These are phyloP conservation scores for Gymnoscopelus microlampas DNA, from an alignment of 2,797 vertebrate genomes.

Conservation along the genomic window DNA sequence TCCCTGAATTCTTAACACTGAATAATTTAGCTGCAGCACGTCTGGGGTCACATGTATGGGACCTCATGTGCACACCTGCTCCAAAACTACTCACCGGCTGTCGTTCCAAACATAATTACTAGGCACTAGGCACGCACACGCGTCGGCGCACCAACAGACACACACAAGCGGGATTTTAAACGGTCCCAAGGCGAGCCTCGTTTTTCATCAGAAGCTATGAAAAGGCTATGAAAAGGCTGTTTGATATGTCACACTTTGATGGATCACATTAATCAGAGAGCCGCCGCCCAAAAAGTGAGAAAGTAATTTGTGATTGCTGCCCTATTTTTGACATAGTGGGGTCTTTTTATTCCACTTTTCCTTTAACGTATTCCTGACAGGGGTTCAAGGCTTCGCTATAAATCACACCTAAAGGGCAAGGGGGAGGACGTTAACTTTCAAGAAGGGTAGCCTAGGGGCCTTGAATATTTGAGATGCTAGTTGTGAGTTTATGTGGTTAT, in stretches of 20 bases:
- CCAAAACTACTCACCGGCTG: not conserved
- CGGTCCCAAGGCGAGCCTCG: slow-evolving; percentile 28
- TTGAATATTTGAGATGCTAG: slow-evolving; percentile 17
- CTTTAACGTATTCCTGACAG: slow-evolving; percentile 20
- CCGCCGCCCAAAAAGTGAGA: slow-evolving; percentile 39
- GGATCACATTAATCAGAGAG: slow-evolving; percentile 62
- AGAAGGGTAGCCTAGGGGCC: slow-evolving; percentile 3
- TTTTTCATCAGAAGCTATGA: slow-evolving; percentile 48
- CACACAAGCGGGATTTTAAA: slow-evolving; percentile 20
- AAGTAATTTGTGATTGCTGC: slow-evolving; percentile 51
- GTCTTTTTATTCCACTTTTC: slow-evolving; percentile 43
- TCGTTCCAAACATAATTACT: slow-evolving; percentile 19
- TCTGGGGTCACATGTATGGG: too few species aligned
- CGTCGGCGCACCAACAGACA: slow-evolving; percentile 6
- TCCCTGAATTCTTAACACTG: too few species aligned
- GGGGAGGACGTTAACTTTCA: slow-evolving; percentile 16
- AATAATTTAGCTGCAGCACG: too few species aligned
- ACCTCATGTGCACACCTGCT: not conserved
- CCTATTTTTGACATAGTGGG: slow-evolving; percentile 29
- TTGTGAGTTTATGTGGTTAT: too few species aligned
- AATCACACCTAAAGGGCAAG: slow-evolving; percentile 35
- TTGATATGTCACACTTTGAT: slow-evolving; percentile 58
- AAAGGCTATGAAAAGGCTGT: slow-evolving; percentile 47
- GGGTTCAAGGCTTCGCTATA: slow-evolving; percentile 45
- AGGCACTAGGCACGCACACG: slow-evolving; percentile 9